phyloP scores from a whole-genome alignment of 2,113 vertebrate species.

The Indicator indicator region DNA sequence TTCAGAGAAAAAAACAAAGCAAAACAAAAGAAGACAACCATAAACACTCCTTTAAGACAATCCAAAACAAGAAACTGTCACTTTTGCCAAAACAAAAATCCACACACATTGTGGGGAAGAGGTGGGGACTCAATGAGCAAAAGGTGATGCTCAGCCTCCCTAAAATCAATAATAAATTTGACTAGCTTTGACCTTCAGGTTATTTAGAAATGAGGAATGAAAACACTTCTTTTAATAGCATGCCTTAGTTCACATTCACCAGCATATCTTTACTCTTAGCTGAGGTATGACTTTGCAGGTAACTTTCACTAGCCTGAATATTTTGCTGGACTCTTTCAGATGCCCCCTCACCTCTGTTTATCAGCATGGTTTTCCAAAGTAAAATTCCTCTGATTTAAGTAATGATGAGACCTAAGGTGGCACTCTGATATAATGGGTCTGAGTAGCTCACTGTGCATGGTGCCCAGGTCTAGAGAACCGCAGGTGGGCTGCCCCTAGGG shows the following conservation, averaged over 20 bases:
- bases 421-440: rapidly evolving
- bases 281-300: background rate
- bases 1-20: background rate
- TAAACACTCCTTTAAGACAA: background rate
- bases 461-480: rapidly evolving
- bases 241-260: background rate
- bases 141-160: background rate
- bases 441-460: rapidly evolving
- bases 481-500: background rate
- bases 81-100: background rate
- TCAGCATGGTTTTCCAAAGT: background rate
- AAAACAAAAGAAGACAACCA: background rate
- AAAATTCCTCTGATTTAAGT: background rate
- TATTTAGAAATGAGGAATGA: background rate
- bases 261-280: rapidly evolving
- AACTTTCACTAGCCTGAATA: background rate
- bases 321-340: background rate
- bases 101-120: background rate
- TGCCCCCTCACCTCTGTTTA: too few relatives aligned
- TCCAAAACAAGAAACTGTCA: background rate
- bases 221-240: background rate
- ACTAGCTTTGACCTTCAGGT: background rate
- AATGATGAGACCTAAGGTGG: rapidly evolving
- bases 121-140: background rate
- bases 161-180: background rate